These are phyloP conservation scores for Eupristina koningsbergeri DNA, from an alignment of 1,140 invertebrate genomes.

Conservation along the genomic window DNA sequence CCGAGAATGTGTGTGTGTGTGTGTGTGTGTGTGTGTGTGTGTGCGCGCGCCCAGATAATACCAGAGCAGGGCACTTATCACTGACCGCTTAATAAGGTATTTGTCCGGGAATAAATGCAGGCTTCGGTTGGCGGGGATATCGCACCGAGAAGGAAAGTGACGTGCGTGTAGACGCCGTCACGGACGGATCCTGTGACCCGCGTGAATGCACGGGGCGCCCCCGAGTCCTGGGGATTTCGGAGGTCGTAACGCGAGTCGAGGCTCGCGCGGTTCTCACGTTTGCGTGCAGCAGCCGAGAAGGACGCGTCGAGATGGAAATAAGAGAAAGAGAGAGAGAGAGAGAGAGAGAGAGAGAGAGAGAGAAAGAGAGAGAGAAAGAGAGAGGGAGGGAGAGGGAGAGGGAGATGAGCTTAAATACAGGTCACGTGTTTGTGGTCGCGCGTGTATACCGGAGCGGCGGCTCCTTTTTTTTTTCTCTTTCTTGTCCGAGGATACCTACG, in stretches of 20 bases:
- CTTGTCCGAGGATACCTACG: constrained; percentile 29
- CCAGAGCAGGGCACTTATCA: constrained; percentile 4
- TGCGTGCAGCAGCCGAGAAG: constrained; percentile 50
- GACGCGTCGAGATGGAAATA: constrained; percentile 22
- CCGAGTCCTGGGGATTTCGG: constrained; percentile 15
- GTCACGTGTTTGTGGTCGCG: constrained; percentile 55
- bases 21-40: too few species aligned
- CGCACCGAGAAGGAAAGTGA: constrained; percentile 46
- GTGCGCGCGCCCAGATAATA: too few species aligned
- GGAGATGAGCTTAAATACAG: constrained; percentile 59
- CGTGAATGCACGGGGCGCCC: background rate
- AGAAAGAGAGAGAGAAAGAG: background rate
- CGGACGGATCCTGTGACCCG: too few species aligned
- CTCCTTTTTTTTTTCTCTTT: background rate
- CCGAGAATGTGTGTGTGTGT: too few species aligned
- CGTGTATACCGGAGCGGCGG: constrained; percentile 6
- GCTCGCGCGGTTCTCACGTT: constrained; percentile 59
- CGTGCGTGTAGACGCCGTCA: background rate
- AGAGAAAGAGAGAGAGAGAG: constrained; percentile 14
- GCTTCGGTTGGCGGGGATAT: constrained; percentile 19
- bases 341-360: constrained; percentile 1
- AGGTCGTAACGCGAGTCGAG: constrained; percentile 1
- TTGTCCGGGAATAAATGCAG: background rate
- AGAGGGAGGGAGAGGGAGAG: background rate
- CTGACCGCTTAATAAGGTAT: background rate